Evolutionary conservation across 2,113 vertebrate genomes (phyloP), one percentile per base, ranked within the genome.

Genomic region (Pongo pygmaeus): DNA sequence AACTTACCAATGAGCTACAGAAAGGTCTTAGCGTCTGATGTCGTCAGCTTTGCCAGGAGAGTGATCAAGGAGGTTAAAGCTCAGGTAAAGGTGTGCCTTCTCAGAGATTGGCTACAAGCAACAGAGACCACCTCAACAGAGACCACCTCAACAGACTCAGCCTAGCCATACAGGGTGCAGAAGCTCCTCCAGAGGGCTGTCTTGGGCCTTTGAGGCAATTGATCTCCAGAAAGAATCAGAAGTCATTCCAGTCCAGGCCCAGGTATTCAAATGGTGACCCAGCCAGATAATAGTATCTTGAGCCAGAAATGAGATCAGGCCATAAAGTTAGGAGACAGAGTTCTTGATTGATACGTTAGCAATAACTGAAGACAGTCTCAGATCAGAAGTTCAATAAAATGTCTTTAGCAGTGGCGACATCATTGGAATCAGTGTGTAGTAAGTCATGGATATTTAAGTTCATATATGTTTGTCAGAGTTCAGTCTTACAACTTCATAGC

Each of bases 221-320:
- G 16, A 52, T 91, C 16, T 79, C 30, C 17, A 83, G 67, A 86
- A 89, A 69, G 59, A 93, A 78, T 72, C 69, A 85, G 18, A 97
- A 81, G 64, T 67, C 50, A 32, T 72, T 96, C 22, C 50, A 80
- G 91, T 48, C 25, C 40, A 64, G 27, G 83, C 50, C 52, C 50
- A 32, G 67, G 70, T 64, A 20, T 80, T 80, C 35, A n/a, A 18
- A 38, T 61, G 64, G 23, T 67, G 84, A 89, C 50, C 27, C 20
- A 78, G 23, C 11, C 38, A 88, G 55, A 55, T 64, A 46, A 52
- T 67, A 67, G 38, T 40, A 80, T 95, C 81, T 80, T 90, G 55
- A 97, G 38, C 67, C 79, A 64, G 40, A 89, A 87, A 93, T 81
- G 79, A 96, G 32, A 96, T 25, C 8, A 46, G 74, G 14, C 46